A percentile compares a stretch with the other conserved stretches of the same genome.
Evolutionary conservation across 2,113 vertebrate species (phyloP).

Genomic region (Chloropsis cyanopogon): DNA sequence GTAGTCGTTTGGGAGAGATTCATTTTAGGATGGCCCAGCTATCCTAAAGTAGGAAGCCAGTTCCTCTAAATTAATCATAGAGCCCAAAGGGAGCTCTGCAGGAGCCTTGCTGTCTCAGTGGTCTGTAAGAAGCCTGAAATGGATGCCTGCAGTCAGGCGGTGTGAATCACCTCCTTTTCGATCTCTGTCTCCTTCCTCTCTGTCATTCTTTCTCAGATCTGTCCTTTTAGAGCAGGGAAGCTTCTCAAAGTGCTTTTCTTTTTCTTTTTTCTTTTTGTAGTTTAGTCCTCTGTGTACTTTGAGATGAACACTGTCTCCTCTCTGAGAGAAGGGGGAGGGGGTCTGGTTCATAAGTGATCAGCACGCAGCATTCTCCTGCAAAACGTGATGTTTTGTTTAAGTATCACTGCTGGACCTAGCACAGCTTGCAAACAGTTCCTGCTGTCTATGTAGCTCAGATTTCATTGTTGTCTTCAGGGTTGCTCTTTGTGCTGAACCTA

Average conservation of each 20-base stretch:
- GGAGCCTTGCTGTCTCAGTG: not conserved
- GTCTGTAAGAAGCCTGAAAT: not conserved
- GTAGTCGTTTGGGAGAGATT: not conserved
- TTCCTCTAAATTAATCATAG: not conserved
- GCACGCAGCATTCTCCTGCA: not conserved
- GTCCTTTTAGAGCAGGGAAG: not conserved
- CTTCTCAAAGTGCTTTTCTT: not conserved
- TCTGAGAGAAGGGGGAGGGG: not conserved
- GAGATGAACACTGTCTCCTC: not conserved
- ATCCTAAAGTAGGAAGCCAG: not conserved
- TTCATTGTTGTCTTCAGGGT: conserved; percentile 39
- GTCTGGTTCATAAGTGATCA: conserved; percentile 25
- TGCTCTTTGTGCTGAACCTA: not conserved
- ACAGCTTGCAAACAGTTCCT: conserved; percentile 63
- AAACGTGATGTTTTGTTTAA: conserved; percentile 62
- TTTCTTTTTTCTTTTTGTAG: not conserved
- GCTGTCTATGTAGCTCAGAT: conserved; percentile 38
- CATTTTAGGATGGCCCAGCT: not conserved
- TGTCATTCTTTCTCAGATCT: not conserved
- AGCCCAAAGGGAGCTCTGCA: not conserved
- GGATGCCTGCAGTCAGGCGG: not conserved
- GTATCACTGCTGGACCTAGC: conserved; percentile 42
- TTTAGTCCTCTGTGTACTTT: not conserved
- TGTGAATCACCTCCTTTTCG: not conserved
- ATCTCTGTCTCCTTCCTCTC: not conserved